These are phyloP conservation scores for Nesometra sesokonis DNA, from an alignment of 35 echinoderm and acorn worm genomes.

Conservation along the genomic window DNA sequence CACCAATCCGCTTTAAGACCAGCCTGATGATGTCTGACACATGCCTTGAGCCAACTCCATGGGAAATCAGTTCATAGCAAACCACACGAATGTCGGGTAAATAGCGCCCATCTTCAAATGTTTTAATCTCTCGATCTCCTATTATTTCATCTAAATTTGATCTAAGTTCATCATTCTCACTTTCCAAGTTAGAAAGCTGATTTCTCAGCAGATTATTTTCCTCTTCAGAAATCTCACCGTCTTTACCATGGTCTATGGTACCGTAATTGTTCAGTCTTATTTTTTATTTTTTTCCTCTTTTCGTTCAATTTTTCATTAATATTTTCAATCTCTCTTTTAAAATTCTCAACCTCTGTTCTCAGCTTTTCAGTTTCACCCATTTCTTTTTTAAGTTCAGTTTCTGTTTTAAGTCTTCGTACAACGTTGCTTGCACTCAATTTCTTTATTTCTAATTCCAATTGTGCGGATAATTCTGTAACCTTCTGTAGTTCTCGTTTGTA, in stretches of 20 bases:
- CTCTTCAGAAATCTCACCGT: not conserved
- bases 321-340: not conserved
- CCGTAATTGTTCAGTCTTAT: not conserved
- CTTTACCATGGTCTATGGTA: not conserved
- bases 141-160: constrained; percentile 27
- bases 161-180: constrained; percentile 23
- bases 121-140: constrained; percentile 3
- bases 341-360: not conserved
- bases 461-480: too few species aligned
- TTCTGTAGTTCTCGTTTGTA: too few species aligned
- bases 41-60: constrained; percentile 37
- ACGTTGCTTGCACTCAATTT: too few species aligned
- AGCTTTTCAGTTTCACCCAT: too few species aligned
- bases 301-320: not conserved
- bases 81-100: constrained; percentile 24
- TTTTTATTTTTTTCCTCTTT: not conserved
- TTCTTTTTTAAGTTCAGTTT: too few species aligned
- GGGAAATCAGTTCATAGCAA: constrained; percentile 37
- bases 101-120: constrained; percentile 22
- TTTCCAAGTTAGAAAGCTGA: constrained; percentile 13
- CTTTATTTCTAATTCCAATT: too few species aligned
- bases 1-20: too few species aligned
- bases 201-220: constrained; percentile 1
- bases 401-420: too few species aligned
- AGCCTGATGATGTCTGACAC: too few species aligned